Evolutionary conservation across 2,113 vertebrate species (phyloP).

Genomic region (Austrofundulus limnaeus): DNA sequence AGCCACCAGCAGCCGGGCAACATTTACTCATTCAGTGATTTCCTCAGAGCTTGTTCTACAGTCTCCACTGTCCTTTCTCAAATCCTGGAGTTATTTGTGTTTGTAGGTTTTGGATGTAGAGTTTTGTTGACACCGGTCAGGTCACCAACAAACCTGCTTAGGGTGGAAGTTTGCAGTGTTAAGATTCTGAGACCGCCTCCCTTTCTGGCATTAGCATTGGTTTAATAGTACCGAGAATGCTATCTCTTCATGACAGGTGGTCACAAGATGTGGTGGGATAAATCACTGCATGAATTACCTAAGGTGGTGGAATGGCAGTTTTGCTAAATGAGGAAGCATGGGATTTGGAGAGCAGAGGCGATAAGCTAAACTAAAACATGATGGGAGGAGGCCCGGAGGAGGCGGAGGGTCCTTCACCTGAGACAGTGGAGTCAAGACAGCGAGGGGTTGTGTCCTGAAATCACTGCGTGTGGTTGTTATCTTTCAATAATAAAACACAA

Average conservation of each 20-base stretch:
- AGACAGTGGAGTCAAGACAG: slow-evolving; percentile 23
- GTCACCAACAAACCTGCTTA: slow-evolving; percentile 18
- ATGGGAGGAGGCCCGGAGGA: slow-evolving; percentile 39
- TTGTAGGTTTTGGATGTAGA: slow-evolving; percentile 16
- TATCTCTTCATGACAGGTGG: slow-evolving; percentile 70
- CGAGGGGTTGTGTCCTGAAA: slow-evolving; percentile 46
- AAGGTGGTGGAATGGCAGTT: slow-evolving; percentile 42
- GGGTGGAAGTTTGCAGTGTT: slow-evolving; percentile 36
- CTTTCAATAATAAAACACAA: slow-evolving; percentile 61
- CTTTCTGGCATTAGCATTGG: slow-evolving; percentile 61
- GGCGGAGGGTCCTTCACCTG: slow-evolving; percentile 33
- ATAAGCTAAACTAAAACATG: slow-evolving; percentile 59
- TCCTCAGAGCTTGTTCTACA: slow-evolving; percentile 14
- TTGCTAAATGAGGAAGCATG: slow-evolving; percentile 32
- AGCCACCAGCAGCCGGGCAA: slow-evolving; percentile 26
- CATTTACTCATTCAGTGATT: slow-evolving; percentile 48
- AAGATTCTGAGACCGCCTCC: slow-evolving; percentile 52
- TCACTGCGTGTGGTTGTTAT: slow-evolving; percentile 59
- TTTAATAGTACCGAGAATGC: slow-evolving; percentile 51
- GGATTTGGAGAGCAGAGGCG: slow-evolving; percentile 13
- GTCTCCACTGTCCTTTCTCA: slow-evolving; percentile 12
- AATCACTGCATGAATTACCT: slow-evolving; percentile 63
- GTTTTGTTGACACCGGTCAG: slow-evolving; percentile 15
- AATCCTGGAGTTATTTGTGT: slow-evolving; percentile 18
- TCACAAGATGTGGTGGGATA: slow-evolving; percentile 65